Evolutionary conservation across 2,113 vertebrate species (phyloP), one percentile per base, ranked within the genome.

Genomic region (Albula goreensis): DNA sequence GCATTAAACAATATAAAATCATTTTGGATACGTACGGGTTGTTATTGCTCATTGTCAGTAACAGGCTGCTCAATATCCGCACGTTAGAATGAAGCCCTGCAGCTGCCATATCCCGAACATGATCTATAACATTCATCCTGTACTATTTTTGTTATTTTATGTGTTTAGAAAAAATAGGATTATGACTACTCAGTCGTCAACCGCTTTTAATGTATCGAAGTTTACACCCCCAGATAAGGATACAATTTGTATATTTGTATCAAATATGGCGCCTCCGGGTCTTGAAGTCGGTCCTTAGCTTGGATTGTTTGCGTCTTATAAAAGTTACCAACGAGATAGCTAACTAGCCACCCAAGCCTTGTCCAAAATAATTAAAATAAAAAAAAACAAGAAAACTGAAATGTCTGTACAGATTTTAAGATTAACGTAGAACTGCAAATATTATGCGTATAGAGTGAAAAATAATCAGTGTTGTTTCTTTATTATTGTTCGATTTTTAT

Each of bases 61-160:
- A 92, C 86, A 99, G 93, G 91, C 98, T 98, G 94, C 98, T 99
- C 90, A 99, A 92, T 50, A 99, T 95, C 87, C 98, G 96, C 89
- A 99, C 98, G 83, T 99, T 99, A 1, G 98, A 99, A 92, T 99
- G 97, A n/a, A 99, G 97, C 50, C 98, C 98, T 2, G 98, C 97
- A 17, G 97, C 93, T 13, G 98, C 97, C 98, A 99, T 99, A 85
- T 99, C 98, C 66, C 98, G 96, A 6, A 99, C 97, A 84, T 99
- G 97, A 87, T 99, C 98, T 89, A 99, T 96, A 25, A 98, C 97
- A 17, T 95, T 97, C 97, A 97, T 97, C 77, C 90, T 93, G 48
- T 50, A 19, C 1, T 90, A 91, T 79, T 56, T 8, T 8, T 17
- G 10, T 3, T 74, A 7, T 80, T 22, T 79, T 19, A 53, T 82